phyloP scores from a whole-genome alignment of 2,113 vertebrate species.

The Melanocharis versteri region DNA sequence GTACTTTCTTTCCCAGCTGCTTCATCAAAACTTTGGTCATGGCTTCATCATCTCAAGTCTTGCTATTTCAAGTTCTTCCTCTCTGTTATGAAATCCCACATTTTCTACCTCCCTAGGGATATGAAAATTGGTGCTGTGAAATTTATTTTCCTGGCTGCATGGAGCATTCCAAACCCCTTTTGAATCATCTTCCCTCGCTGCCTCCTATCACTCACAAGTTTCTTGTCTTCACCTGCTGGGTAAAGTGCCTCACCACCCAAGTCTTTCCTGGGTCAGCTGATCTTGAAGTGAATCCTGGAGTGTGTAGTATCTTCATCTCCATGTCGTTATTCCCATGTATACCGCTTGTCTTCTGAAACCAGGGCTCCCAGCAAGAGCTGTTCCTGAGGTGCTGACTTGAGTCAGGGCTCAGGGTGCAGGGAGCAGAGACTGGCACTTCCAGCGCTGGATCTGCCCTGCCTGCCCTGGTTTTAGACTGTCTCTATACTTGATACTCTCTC shows the following conservation, averaged over 20 bases:
- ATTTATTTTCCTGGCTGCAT: not conserved
- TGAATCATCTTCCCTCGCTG: not conserved
- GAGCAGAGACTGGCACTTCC: not conserved
- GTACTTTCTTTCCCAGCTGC: not conserved
- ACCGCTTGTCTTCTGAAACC: not conserved
- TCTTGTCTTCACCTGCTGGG: not conserved
- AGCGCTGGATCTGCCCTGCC: not conserved
- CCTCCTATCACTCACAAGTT: not conserved
- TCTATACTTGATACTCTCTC: not conserved
- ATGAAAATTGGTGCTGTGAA: not conserved
- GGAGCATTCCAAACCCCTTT: not conserved
- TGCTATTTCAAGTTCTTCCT: not conserved
- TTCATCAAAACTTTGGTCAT: not conserved
- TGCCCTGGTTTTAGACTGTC: not conserved
- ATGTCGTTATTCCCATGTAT: not conserved
- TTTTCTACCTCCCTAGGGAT: not conserved
- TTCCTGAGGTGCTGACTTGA: not conserved
- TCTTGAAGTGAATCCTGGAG: not conserved
- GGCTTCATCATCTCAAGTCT: not conserved
- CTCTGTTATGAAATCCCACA: not conserved
- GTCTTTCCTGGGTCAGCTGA: not conserved
- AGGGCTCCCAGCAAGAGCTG: not conserved
- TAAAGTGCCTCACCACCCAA: not conserved
- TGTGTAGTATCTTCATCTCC: not conserved
- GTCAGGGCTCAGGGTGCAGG: not conserved